Percentiles rank a stretch among this genome's conserved stretches.
Conservation (phyloP, 2,797 vertebrate species). For the Nothura maculosa region DNA sequence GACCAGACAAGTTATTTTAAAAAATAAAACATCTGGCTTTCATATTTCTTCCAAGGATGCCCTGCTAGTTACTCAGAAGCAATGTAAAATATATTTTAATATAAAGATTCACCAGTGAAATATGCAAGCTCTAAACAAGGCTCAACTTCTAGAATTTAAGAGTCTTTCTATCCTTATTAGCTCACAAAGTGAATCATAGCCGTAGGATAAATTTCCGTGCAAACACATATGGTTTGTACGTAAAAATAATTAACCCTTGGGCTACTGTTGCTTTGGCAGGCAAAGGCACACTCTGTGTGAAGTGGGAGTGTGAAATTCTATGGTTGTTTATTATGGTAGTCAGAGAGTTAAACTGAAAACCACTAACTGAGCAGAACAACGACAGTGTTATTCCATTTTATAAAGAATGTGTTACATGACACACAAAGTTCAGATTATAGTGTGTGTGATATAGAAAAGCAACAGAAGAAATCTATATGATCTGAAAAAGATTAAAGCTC, state of each 20-base stretch:
- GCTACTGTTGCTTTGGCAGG: not conserved
- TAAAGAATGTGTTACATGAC: conserved; percentile 19
- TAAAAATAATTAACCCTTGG: conserved; percentile 47
- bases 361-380: conserved; percentile 50
- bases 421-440: conserved; percentile 9
- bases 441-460: not conserved
- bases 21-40: not conserved
- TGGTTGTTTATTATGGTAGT: conserved; percentile 8
- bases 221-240: conserved; percentile 18
- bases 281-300: not conserved
- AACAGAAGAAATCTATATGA: not conserved
- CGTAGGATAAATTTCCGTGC: not conserved
- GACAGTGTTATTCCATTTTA: conserved; percentile 15
- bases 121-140: not conserved
- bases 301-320: not conserved
- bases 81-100: not conserved
- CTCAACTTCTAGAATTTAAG: conserved; percentile 35
- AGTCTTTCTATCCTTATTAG: conserved; percentile 31
- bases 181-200: conserved; percentile 43
- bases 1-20: not conserved
- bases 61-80: not conserved
- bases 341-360: conserved; percentile 53
- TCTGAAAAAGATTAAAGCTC: not conserved
- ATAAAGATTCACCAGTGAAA: conserved; percentile 19
- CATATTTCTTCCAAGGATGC: not conserved